phyloP scores from a whole-genome alignment of 2,113 vertebrate species.

The Pycnonotus jocosus region DNA sequence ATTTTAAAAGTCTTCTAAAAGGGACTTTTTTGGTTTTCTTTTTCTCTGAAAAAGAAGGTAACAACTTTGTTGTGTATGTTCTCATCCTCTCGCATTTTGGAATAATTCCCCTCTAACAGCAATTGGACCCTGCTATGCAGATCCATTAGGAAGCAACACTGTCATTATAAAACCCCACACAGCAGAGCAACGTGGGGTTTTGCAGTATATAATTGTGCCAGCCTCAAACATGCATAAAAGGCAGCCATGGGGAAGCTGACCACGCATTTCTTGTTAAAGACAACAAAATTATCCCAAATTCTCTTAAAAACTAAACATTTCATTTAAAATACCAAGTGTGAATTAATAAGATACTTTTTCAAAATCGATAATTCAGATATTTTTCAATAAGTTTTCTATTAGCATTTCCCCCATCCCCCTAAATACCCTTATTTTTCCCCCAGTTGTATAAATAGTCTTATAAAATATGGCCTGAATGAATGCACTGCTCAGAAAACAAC shows the following conservation, averaged over 20 bases:
- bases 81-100: slow-evolving; percentile 41
- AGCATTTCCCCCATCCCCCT: slow-evolving; percentile 57
- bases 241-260: slow-evolving; percentile 45
- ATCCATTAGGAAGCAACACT: slow-evolving; percentile 37
- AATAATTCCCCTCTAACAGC: slow-evolving; percentile 25
- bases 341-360: slow-evolving; percentile 38
- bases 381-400: slow-evolving; percentile 66
- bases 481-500: slow-evolving; percentile 77
- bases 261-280: slow-evolving; percentile 50
- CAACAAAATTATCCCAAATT: slow-evolving; percentile 50
- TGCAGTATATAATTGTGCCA: neutral
- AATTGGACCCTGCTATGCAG: neutral
- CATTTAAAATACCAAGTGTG: slow-evolving; percentile 32
- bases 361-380: slow-evolving; percentile 57
- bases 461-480: slow-evolving; percentile 71
- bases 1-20: neutral
- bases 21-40: neutral
- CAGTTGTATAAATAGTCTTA: slow-evolving; percentile 77
- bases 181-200: slow-evolving; percentile 35
- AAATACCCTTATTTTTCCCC: slow-evolving; percentile 66
- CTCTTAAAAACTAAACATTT: slow-evolving; percentile 48
- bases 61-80: neutral
- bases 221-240: slow-evolving; percentile 53
- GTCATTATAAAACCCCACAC: slow-evolving; percentile 20
- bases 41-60: neutral